Percentiles rank a stretch among this genome's conserved stretches.
These are phyloP conservation scores for Pristis pectinata DNA, from an alignment of 2,797 vertebrate species.

Conservation along the genomic window DNA sequence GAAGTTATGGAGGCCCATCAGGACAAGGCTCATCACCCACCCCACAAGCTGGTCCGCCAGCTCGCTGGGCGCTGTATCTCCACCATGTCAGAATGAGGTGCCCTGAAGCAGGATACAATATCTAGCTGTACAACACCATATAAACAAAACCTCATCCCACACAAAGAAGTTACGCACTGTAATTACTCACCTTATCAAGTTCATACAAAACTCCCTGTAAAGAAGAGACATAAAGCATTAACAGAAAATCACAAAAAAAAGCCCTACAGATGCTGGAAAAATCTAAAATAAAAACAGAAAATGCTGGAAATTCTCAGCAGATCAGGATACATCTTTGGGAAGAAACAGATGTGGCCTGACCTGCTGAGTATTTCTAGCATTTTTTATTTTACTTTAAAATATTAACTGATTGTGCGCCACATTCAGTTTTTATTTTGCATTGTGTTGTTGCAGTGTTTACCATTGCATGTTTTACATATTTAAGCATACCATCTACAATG, in stretches of 20 bases:
- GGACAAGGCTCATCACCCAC: neutral
- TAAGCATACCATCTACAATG: neutral
- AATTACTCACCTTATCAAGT: conserved; percentile 83
- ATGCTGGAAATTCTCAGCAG: no score
- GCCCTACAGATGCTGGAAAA: no score
- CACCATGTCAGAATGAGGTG: no score
- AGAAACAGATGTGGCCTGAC: no score
- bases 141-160: neutral
- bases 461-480: neutral
- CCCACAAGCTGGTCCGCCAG: no score
- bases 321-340: no score
- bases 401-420: no score
- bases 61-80: no score
- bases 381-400: no score
- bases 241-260: no score
- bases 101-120: neutral
- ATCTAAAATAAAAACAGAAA: no score
- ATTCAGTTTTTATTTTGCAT: neutral
- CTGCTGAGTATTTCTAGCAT: no score
- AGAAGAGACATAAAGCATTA: conserved; percentile 41
- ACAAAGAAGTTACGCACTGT: neutral
- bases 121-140: neutral
- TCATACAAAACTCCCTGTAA: conserved; percentile 91
- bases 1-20: neutral
- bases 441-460: neutral